Evolutionary conservation across 2,113 vertebrate genomes (phyloP).

Genomic region (Falcunculus frontatus): DNA sequence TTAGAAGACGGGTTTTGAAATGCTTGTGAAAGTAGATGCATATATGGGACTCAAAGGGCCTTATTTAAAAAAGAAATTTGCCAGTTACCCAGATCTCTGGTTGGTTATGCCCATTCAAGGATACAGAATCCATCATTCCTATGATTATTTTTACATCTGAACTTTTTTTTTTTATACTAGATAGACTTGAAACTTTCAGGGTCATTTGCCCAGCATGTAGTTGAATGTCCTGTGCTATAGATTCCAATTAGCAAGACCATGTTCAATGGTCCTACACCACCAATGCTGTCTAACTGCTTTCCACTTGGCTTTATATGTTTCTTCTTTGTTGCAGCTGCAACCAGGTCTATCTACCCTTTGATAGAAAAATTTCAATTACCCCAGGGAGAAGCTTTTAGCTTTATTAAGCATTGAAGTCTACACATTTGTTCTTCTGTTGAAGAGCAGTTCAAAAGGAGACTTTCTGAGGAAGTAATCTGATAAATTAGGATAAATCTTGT

Average conservation of each 20-base stretch:
- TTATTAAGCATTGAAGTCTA: conserved; percentile 83
- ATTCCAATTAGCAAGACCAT: conserved; percentile 80
- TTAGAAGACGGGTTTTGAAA: conserved; percentile 78
- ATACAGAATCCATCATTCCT: conserved; percentile 70
- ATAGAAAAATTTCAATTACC: conserved; percentile 79
- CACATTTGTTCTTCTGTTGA: conserved; percentile 77
- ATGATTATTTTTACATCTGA: conserved; percentile 82
- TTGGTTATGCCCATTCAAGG: conserved; percentile 76
- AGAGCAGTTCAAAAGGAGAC: conserved; percentile 73
- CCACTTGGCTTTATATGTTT: conserved; percentile 79
- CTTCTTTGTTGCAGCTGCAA: conserved; percentile 79
- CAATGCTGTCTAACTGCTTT: conserved; percentile 77
- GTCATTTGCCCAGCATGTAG: conserved; percentile 82
- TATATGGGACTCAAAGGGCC: conserved; percentile 76
- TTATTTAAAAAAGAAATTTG: conserved; percentile 81
- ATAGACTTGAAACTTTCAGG: conserved; percentile 80
- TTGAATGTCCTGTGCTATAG: conserved; percentile 78
- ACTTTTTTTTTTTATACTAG: conserved; percentile 73
- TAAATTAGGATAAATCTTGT: conserved; percentile 76
- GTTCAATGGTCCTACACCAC: conserved; percentile 76
- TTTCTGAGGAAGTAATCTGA: conserved; percentile 80
- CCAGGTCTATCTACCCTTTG: conserved; percentile 76
- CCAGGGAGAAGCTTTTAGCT: conserved; percentile 81
- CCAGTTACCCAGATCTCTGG: conserved; percentile 70
- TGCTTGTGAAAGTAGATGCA: conserved; percentile 77